A percentile compares a stretch with the other conserved stretches of the same genome.
These are phyloP conservation scores for Globodera rostochiensis DNA, from an alignment of 1,140 invertebrate genomes.

Conservation along the genomic window DNA sequence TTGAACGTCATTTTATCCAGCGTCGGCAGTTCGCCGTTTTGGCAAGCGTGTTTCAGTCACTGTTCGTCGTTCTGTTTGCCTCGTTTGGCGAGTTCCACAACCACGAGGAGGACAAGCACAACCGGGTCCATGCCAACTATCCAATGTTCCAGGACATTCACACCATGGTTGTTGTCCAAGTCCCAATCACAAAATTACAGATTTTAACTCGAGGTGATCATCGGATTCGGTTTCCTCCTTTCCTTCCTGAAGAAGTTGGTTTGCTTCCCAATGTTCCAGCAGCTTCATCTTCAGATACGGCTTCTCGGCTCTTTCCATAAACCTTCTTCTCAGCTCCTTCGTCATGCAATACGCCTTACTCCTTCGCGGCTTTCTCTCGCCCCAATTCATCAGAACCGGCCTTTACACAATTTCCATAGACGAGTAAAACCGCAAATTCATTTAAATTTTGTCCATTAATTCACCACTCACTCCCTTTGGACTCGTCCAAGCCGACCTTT, in stretches of 20 bases:
- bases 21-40: conserved; percentile 52
- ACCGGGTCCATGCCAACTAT: conserved; percentile 26
- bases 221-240: conserved; percentile 54
- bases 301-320: conserved; percentile 84
- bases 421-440: conserved; percentile 51
- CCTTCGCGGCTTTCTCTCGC: conserved; percentile 56
- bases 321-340: conserved; percentile 75
- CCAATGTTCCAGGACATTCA: conserved; percentile 64
- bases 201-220: conserved; percentile 28
- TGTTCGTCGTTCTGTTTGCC: conserved; percentile 52
- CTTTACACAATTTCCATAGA: conserved; percentile 59
- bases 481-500: conserved; percentile 69
- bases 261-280: neutral
- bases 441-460: conserved; percentile 12
- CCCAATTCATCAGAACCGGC: conserved; percentile 56
- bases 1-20: conserved; percentile 28
- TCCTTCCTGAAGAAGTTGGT: conserved; percentile 50
- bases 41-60: conserved; percentile 52
- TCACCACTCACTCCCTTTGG: conserved; percentile 12
- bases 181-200: neutral
- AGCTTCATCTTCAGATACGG: conserved; percentile 73
- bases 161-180: conserved; percentile 50
- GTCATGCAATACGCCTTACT: conserved; percentile 56
- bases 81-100: conserved; percentile 51
- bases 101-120: conserved; percentile 38